phyloP scores from a whole-genome alignment of 2,113 vertebrate species.

The Galeopterus variegatus region DNA sequence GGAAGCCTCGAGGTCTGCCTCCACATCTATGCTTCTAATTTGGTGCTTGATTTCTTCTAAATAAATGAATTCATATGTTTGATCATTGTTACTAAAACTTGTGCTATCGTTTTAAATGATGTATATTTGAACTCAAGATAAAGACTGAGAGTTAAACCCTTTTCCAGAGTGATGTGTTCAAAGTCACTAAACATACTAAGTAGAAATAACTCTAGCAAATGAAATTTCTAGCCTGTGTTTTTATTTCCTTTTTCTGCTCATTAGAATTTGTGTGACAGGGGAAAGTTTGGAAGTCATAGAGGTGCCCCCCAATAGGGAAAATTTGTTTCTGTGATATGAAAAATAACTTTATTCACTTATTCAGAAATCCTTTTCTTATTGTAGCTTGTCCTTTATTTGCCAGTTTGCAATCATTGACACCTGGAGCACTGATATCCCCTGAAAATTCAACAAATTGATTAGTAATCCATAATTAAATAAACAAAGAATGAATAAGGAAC shows the following conservation, averaged over 20 bases:
- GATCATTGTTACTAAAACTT: constrained; percentile 6
- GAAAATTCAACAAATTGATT: constrained; percentile 9
- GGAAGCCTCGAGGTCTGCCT: background rate
- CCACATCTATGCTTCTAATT: background rate
- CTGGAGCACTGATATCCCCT: background rate
- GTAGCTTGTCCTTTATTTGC: background rate
- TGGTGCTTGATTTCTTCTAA: background rate
- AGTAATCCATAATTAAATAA: background rate
- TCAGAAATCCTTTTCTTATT: constrained; percentile 1
- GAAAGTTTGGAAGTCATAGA: background rate
- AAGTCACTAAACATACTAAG: background rate
- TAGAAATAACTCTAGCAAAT: constrained; percentile 15
- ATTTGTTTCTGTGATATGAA: background rate
- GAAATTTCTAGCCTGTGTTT: background rate
- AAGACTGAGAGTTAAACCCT: background rate
- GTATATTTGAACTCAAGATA: background rate
- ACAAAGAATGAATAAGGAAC: background rate
- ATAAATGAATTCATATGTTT: constrained; percentile 10
- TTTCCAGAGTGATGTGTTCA: background rate
- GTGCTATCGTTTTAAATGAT: background rate
- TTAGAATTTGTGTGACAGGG: background rate
- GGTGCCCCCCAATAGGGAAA: background rate
- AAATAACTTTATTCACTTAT: background rate
- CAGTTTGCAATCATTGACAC: background rate
- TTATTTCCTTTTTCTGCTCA: background rate